Conservation (phyloP, 1,140 invertebrate species). For the Sipha flava region DNA sequence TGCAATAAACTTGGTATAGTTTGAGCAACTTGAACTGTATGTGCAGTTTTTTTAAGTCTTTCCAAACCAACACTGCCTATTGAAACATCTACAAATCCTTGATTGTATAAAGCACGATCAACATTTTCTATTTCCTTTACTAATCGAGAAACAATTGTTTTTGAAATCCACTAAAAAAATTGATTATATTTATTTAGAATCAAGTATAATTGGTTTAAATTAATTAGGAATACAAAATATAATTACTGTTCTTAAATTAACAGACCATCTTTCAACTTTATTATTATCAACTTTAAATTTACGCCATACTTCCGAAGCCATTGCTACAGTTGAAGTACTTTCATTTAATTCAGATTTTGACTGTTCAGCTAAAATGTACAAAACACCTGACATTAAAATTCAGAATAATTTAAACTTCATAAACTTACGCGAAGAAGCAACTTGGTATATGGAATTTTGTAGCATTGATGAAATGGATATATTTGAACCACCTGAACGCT, state of each 20-base stretch:
- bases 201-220: neutral
- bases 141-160: constrained; percentile 62
- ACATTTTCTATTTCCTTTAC: constrained; percentile 61
- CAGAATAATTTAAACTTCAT: neutral
- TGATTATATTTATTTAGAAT: neutral
- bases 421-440: constrained; percentile 16
- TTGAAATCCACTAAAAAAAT: constrained; percentile 62
- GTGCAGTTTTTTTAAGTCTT: constrained; percentile 58
- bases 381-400: neutral
- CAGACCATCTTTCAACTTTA: constrained; percentile 28
- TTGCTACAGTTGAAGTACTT: constrained; percentile 18
- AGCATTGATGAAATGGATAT: constrained; percentile 44
- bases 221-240: neutral
- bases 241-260: constrained; percentile 17
- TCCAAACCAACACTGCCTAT: constrained; percentile 62
- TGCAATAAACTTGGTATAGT: constrained; percentile 59
- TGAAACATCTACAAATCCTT: constrained; percentile 60
- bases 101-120: constrained; percentile 55
- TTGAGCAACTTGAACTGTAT: constrained; percentile 52
- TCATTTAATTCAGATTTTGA: constrained; percentile 21
- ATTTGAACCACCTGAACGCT: constrained; percentile 52
- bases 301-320: constrained; percentile 25
- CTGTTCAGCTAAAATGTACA: constrained; percentile 3
- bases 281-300: constrained; percentile 19
- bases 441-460: constrained; percentile 21